Evolutionary conservation across 2,888 invertebrate genomes (phyloP), one percentile per base, ranked within the genome.

Genomic region (Chymomyza fuscimana): DNA sequence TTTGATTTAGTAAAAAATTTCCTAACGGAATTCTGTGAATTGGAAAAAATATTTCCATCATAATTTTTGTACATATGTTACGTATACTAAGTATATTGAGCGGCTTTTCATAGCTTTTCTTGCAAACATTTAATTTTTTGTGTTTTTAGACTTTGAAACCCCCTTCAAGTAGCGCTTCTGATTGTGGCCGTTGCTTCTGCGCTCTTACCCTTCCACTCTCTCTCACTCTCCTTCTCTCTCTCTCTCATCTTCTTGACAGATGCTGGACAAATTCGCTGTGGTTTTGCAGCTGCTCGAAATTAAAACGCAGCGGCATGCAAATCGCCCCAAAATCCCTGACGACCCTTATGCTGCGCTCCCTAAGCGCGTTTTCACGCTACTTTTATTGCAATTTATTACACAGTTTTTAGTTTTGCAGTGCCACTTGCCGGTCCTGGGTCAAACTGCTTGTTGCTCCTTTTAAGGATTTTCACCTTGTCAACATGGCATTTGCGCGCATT

Each of bases 331-430:
- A 19, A 63, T 50, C 62, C 22, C 36, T 16, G 3, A 19, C 61
- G 51, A 46, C 22, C 19, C 22, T 50, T 19, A 25, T 19, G n/a
- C 36, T 46, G 40, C 40, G 50, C 63, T 29, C 10, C 25, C 46
- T 40, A 16, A 46, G 10, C 40, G 71, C 67, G 76, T 67, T 76
- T 70, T 65, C 61, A 67, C 67, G 69, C 58, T 6, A 66, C 71
- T 67, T 72, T 69, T 69, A 65, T 65, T 65, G 62, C 59, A 81
- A 86, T 85, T 86, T 82, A 79, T 77, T 79, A 82, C 84, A 84
- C 84, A 78, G 81, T 74, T 80, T 75, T 82, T 83, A 70, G 72
- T 74, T 67, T 67, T 70, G 63, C 79, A 77, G 79, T 52, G 25
- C 16, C 54, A 64, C 25, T 64, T 32, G 22, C 22, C 46, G 16